A percentile compares a stretch with the other conserved stretches of the same genome.
Conservation (phyloP, 2,888 invertebrate genomes). For the Xanthia icteritia region DNA sequence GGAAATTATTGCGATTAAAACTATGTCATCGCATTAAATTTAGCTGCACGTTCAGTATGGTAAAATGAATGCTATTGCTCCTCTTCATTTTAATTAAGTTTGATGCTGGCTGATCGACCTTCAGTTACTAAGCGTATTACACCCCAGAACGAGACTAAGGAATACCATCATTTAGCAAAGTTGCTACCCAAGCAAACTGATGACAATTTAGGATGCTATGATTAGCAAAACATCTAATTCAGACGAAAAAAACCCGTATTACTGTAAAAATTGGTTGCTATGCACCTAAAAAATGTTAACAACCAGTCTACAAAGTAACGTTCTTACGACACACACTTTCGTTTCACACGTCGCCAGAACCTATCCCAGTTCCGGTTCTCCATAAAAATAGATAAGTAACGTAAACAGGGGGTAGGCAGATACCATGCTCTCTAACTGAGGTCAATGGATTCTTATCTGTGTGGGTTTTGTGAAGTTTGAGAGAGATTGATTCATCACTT, state of each 20-base stretch:
- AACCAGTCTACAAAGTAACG: constrained; percentile 4
- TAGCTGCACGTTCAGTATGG: background rate
- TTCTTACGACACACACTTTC: constrained; percentile 44
- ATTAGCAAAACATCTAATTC: background rate
- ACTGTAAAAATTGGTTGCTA: constrained; percentile 8
- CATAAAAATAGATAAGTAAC: constrained; percentile 68
- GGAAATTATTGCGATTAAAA: constrained; percentile 22
- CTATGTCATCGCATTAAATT: background rate
- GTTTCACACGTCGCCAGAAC: constrained; percentile 52
- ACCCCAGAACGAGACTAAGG: background rate
- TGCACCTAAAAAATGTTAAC: constrained; percentile 2
- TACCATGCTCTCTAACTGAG: constrained; percentile 35
- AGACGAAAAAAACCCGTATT: no score
- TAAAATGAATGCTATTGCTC: background rate
- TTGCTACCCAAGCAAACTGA: background rate
- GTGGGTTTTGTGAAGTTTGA: constrained; percentile 31
- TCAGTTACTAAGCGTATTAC: background rate
- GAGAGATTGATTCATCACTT: constrained; percentile 29
- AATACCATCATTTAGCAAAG: background rate
- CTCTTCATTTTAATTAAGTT: background rate
- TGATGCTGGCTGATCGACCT: background rate
- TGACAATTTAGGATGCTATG: background rate
- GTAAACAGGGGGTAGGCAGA: constrained; percentile 63
- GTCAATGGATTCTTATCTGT: constrained; percentile 54
- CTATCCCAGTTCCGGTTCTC: constrained; percentile 69